Evolutionary conservation across 92 coral and sea anemone species (phyloP).

Genomic region (Nematostella vectensis): DNA sequence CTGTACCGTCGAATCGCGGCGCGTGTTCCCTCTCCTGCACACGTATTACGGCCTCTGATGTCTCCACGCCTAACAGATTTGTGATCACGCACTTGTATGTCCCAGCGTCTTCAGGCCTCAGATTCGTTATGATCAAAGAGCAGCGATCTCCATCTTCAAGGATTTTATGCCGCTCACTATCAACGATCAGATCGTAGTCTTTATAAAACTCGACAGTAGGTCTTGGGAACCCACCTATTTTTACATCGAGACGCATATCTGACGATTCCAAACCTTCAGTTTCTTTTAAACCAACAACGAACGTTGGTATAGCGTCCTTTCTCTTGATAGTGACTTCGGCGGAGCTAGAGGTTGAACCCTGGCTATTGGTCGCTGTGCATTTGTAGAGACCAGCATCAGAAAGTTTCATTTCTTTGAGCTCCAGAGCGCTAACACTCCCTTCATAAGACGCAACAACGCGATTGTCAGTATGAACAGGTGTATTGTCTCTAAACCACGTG

Average conservation of each 20-base stretch:
- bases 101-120: slow-evolving; percentile 55
- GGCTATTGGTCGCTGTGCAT: slow-evolving; percentile 57
- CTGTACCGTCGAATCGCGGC: slow-evolving; percentile 50
- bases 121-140: slow-evolving; percentile 47
- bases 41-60: slow-evolving; percentile 30
- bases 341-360: slow-evolving; percentile 58
- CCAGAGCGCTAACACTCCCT: slow-evolving; percentile 39
- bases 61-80: slow-evolving; percentile 48
- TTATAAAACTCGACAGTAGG: slow-evolving; percentile 74
- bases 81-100: slow-evolving; percentile 70
- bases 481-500: slow-evolving; percentile 79
- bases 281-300: slow-evolving; percentile 62
- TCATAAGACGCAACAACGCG: slow-evolving; percentile 40
- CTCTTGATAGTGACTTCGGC: slow-evolving; percentile 76
- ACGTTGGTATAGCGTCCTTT: slow-evolving; percentile 66
- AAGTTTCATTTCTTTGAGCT: slow-evolving; percentile 42
- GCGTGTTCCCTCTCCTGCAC: slow-evolving; percentile 37
- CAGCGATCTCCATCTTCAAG: slow-evolving; percentile 32
- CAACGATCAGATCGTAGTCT: slow-evolving; percentile 50
- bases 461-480: slow-evolving; percentile 35
- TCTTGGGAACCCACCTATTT: slow-evolving; percentile 59
- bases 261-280: slow-evolving; percentile 62
- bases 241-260: slow-evolving; percentile 59
- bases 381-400: slow-evolving; percentile 79
- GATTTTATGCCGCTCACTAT: slow-evolving; percentile 36